Evolutionary conservation across 64 coral and sea anemone genomes (phyloP), one percentile per base, ranked within the genome.

Genomic region (Stichodactyla helianthus): DNA sequence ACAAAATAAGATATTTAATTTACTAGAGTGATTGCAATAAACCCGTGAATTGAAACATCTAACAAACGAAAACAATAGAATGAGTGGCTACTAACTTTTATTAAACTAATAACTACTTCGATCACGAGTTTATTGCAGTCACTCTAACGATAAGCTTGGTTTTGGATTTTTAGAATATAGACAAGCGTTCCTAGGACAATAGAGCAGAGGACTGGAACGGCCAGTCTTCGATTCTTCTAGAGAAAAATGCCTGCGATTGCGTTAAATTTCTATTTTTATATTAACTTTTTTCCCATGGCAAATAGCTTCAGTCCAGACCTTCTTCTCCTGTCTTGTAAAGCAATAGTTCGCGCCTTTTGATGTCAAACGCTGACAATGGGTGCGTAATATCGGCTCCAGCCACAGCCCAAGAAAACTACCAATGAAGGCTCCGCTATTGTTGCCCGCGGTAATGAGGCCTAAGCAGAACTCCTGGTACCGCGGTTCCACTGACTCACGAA

Each of bases 391-490:
- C 20, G 94, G 94, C 53, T 97, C 94, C 11, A 97, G 71, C 17
- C 79, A 82, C n/a, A 97, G 76, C 20, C 94, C 94, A 15, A 83
- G 22, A 35, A 97, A 79, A 15, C 91, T 93, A 10, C 89, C 94
- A 58, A 97, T 25, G 15, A 97, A 82, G 0, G 92, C 88, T 2
- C 94, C 94, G 2, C 71, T 25, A 3, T 91, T 89, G 19, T 87
- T 90, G 0, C 94, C 94, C 8, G 89, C 74, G 5, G 94, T 97
- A 7, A 97, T 91, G 52, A 97, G 54, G 14, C 94, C 94, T 59
- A 97, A 17, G 76, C 91, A 97, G 59, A 97, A 97, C 76, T 97
- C 94, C 50, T 59, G 88, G 62, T 97, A 93, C 6, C 89, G 82
- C 8, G 94, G 91, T 50, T 97, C 94, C 10, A 93, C 84, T 14